phyloP scores from a whole-genome alignment of 2,888 invertebrate species.

The Melanostoma scalare region DNA sequence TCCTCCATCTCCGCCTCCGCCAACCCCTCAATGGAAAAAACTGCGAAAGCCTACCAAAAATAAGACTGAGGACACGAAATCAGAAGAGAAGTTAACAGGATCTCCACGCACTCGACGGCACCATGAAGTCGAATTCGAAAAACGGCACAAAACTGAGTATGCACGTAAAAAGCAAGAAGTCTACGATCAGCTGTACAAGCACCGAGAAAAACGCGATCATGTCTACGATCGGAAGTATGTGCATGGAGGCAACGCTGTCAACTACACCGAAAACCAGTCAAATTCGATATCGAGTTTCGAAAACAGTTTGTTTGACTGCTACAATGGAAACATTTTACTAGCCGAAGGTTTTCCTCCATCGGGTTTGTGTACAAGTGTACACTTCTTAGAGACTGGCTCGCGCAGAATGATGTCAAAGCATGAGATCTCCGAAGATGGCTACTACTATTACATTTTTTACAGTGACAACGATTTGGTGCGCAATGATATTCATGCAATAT shows the following conservation, averaged over 20 bases:
- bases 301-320: constrained; percentile 88
- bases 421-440: constrained; percentile 89
- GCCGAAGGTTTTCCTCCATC: constrained; percentile 88
- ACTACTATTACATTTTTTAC: constrained; percentile 95
- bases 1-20: neutral
- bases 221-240: constrained; percentile 88
- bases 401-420: constrained; percentile 87
- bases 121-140: constrained; percentile 16
- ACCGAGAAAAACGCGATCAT: constrained; percentile 79
- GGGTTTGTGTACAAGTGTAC: constrained; percentile 86
- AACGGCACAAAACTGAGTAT: constrained; percentile 42
- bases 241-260: constrained; percentile 88
- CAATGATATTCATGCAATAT: constrained; percentile 92
- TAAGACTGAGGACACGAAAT: constrained; percentile 50
- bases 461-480: constrained; percentile 91
- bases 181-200: constrained; percentile 77
- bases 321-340: constrained; percentile 89
- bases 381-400: constrained; percentile 87
- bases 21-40: constrained; percentile 76
- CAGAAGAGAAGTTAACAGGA: neutral
- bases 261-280: constrained; percentile 85
- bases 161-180: constrained; percentile 76
- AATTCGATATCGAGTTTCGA: constrained; percentile 92
- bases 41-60: constrained; percentile 51
- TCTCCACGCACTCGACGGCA: constrained; percentile 46